phyloP scores from a whole-genome alignment of 2,797 vertebrate genomes.

The Chloroceryle amazona region DNA sequence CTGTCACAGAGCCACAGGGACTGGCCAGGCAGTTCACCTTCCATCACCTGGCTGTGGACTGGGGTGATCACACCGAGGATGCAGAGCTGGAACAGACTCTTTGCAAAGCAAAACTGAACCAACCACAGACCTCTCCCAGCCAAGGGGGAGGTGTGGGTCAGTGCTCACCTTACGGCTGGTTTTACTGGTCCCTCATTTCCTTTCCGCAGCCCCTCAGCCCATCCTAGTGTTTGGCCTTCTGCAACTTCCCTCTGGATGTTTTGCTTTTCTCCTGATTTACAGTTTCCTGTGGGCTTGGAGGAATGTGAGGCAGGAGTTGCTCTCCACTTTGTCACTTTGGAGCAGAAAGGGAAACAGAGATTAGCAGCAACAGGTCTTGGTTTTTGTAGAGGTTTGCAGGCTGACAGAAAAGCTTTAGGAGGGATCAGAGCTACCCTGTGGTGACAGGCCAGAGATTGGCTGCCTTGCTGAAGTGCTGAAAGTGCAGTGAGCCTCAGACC shows the following conservation, averaged over 20 bases:
- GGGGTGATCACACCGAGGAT: neutral
- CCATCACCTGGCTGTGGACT: neutral
- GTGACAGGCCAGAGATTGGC: neutral
- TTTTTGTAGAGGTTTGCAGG: neutral
- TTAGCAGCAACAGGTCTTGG: neutral
- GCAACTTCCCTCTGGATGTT: neutral
- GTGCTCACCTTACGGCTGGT: neutral
- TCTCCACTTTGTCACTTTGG: slow-evolving; percentile 7
- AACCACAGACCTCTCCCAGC: neutral
- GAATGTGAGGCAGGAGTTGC: slow-evolving; percentile 36
- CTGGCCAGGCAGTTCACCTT: neutral
- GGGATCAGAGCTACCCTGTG: neutral
- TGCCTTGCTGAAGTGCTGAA: neutral
- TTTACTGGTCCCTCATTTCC: neutral
- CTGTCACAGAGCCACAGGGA: neutral
- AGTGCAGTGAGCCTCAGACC: neutral
- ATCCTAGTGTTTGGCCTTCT: neutral
- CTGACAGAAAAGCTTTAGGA: neutral
- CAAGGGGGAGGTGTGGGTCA: neutral
- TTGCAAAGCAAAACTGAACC: neutral
- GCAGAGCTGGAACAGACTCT: neutral
- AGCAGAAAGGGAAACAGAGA: neutral
- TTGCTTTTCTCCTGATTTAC: slow-evolving; percentile 34
- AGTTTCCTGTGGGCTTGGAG: slow-evolving; percentile 55
- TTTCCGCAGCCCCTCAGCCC: neutral